Percentiles rank a stretch among this genome's conserved stretches.
These are phyloP conservation scores for Neoniphon sammara DNA, from an alignment of 2,797 vertebrate species.

Conservation along the genomic window DNA sequence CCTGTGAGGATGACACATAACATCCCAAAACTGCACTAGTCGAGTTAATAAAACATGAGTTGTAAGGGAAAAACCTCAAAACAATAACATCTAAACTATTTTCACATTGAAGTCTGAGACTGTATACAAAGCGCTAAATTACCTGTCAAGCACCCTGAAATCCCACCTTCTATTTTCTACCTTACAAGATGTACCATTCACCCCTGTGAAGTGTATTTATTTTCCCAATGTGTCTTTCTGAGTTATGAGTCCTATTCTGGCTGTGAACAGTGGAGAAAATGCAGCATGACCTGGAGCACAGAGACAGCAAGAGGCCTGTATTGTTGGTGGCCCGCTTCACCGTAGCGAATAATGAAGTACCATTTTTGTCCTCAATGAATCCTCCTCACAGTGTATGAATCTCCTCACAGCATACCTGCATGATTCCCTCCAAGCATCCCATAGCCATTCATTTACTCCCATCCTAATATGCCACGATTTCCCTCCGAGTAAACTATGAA, in stretches of 20 bases:
- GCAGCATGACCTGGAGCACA: constrained; percentile 57
- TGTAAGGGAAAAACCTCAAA: constrained; percentile 41
- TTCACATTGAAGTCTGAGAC: constrained; percentile 67
- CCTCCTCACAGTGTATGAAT: constrained; percentile 6
- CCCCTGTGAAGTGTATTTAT: constrained; percentile 68
- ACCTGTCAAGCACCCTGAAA: constrained; percentile 72
- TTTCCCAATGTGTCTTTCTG: constrained; percentile 67
- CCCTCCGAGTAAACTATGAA: constrained; percentile 59
- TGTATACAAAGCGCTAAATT: constrained; percentile 78
- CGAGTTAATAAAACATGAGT: constrained; percentile 66
- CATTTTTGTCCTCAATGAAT: constrained; percentile 39
- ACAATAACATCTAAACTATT: constrained; percentile 60
- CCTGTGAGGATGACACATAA: constrained; percentile 47
- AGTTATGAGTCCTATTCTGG: constrained; percentile 59
- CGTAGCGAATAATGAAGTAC: constrained; percentile 36
- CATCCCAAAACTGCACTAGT: constrained; percentile 37
- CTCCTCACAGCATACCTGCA: constrained; percentile 30
- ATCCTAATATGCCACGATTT: constrained; percentile 62
- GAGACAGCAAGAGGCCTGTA: constrained; percentile 42
- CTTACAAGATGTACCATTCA: constrained; percentile 67
- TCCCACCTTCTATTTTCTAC: constrained; percentile 58
- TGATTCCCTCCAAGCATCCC: constrained; percentile 31
- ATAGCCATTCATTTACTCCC: constrained; percentile 48
- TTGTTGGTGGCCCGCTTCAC: constrained; percentile 17
- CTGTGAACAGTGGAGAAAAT: constrained; percentile 55